Base-by-base conservation (phyloP, 2,797 vertebrate species). In the Holocentrus rufus region DNA sequence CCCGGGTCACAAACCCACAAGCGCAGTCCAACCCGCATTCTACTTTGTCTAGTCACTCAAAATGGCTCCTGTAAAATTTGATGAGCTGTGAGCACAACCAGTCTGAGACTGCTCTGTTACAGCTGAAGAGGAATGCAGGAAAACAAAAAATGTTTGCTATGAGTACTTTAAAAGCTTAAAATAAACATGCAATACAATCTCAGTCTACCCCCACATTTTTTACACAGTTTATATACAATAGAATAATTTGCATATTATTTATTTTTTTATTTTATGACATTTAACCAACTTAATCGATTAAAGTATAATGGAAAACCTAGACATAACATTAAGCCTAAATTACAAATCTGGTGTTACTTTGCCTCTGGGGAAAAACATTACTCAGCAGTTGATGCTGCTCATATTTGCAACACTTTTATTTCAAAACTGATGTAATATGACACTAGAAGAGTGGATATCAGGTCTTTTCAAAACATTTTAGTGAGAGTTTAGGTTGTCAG, bases 41-140 rank as follows among this genome's bases (percentile, higher is more conserved):
- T 88, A 82, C 82, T 89, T 88, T 77, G 88, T 91, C 88, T 89
- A 83, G 91, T 91, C 90, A 88, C 87, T 91, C 82, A 86, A 88
- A 91, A 91, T 79, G 80, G 84, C 86, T 82, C 71, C 79, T 68
- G 83, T 88, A 87, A 90, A 89, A 87, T 83, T 75, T 88, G 88
- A 87, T 76, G 80, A 88, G 76, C 67, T 70, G 75, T 65, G 67
- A 85, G 85, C 49, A 74, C 72, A 88, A 76, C 57, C 66, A 64
- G 76, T 74, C 74, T 78, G 53, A 86, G 34, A 71, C 42, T 77
- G 65, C 57, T 66, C 64, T 84, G 23, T 74, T 79, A 42, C 61
- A 58, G 7, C 53, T 55, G 31, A 63, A 74, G 25, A 64, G 49
- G 42, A 65, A 79, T 73, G 34, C 20, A 67, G 53, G 60, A 23